phyloP scores from a whole-genome alignment of 2,113 vertebrate genomes.

The Piprites chloris region DNA sequence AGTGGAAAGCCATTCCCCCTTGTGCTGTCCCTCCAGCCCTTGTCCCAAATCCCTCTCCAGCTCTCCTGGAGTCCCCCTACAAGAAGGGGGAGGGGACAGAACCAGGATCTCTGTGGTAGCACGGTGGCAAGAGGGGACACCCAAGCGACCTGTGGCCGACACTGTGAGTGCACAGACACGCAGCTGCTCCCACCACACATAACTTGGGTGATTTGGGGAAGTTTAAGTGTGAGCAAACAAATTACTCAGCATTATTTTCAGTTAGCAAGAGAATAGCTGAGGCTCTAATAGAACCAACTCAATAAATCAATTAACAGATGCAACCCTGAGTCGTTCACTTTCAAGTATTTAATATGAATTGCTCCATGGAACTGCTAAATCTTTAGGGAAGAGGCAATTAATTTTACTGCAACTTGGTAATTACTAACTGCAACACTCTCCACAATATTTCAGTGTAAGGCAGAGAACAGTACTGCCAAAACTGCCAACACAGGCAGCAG shows the following conservation, averaged over 20 bases:
- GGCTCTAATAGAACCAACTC: slow-evolving; percentile 21
- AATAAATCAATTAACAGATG: slow-evolving; percentile 55
- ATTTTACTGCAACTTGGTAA: slow-evolving; percentile 35
- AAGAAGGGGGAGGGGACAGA: neutral
- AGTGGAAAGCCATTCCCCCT: neutral
- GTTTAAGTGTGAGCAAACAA: neutral
- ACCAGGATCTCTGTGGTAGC: neutral
- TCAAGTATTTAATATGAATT: slow-evolving; percentile 52
- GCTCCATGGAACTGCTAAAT: slow-evolving; percentile 21
- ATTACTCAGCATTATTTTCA: slow-evolving; percentile 35
- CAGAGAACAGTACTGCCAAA: neutral
- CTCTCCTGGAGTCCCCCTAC: neutral
- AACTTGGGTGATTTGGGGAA: neutral
- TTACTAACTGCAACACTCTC: neutral
- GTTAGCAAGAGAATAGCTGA: neutral
- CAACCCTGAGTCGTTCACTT: slow-evolving; percentile 4
- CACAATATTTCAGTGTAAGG: neutral
- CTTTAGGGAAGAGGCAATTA: slow-evolving; percentile 45
- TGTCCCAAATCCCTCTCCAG: neutral
- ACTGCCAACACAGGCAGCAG: neutral
- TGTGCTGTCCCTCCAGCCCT: neutral
- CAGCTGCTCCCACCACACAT: neutral
- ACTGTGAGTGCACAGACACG: neutral
- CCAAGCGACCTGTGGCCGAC: neutral
- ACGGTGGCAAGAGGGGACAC: neutral